phyloP scores from a whole-genome alignment of 2,888 invertebrate species.

The Sympetrum striolatum region DNA sequence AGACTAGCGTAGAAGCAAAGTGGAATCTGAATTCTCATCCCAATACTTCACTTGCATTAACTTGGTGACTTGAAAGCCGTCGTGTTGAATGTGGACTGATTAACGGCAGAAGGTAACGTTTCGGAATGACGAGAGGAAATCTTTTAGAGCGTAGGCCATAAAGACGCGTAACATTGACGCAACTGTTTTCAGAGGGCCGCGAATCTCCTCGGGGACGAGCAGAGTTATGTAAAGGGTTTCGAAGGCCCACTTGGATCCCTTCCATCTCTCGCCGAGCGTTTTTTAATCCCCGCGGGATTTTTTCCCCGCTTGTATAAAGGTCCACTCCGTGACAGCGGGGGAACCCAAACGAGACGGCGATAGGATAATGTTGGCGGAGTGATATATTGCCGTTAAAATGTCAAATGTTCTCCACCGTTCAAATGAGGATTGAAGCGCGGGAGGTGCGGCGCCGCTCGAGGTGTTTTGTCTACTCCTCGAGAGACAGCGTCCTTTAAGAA shows the following conservation, averaged over 20 bases:
- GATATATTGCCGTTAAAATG: not conserved
- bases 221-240: not conserved
- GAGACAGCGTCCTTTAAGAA: not conserved
- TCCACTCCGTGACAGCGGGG: not conserved
- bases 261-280: not conserved
- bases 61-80: no score
- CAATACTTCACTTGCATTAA: no score
- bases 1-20: no score
- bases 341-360: slow-evolving; percentile 2
- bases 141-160: no score
- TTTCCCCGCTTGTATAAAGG: not conserved
- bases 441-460: not conserved
- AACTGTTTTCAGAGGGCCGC: not conserved
- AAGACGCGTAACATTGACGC: not conserved
- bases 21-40: no score
- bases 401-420: not conserved
- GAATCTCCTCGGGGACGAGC: not conserved
- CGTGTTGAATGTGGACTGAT: no score
- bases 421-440: not conserved
- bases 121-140: no score
- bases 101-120: no score
- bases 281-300: not conserved
- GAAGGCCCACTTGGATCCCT: not conserved
- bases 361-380: not conserved
- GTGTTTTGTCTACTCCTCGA: not conserved